Conservation (phyloP, 1,140 invertebrate species). For the Heliconius hermathena region DNA sequence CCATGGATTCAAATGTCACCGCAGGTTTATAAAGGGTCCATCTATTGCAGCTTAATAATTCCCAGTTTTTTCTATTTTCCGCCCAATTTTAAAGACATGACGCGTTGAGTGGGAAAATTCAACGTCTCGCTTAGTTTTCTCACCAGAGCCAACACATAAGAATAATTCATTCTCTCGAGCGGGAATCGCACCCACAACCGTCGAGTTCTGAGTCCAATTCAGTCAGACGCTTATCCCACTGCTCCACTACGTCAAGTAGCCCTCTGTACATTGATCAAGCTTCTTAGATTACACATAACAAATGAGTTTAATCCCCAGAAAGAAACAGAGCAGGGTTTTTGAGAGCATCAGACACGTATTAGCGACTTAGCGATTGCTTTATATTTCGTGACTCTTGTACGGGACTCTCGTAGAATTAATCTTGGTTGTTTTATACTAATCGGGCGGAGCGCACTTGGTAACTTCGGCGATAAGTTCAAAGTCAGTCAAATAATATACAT, state of each 20-base stretch:
- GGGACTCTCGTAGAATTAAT: slow-evolving; percentile 14
- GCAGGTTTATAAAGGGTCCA: too few relatives aligned
- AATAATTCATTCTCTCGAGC: too few relatives aligned
- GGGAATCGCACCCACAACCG: too few relatives aligned
- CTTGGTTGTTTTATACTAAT: slow-evolving; percentile 16
- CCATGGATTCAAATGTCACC: too few relatives aligned
- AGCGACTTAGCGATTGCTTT: slow-evolving; percentile 29
- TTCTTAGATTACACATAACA: background rate
- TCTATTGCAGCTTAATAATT: too few relatives aligned
- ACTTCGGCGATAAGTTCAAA: background rate
- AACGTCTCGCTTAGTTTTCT: too few relatives aligned
- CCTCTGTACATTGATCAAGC: background rate
- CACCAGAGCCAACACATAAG: too few relatives aligned
- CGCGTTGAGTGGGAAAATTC: too few relatives aligned
- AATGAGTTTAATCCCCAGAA: background rate
- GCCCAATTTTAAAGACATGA: too few relatives aligned
- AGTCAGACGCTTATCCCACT: too few relatives aligned
- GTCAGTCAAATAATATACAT: background rate
- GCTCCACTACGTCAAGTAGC: background rate
- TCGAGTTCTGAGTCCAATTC: too few relatives aligned
- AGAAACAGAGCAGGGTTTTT: background rate
- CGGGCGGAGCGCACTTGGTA: background rate
- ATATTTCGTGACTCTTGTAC: slow-evolving; percentile 27
- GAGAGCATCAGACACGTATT: slow-evolving; percentile 7
- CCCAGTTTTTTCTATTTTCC: too few relatives aligned